Percentiles rank a stretch among this genome's conserved stretches.
phyloP scores from a whole-genome alignment of 2,888 invertebrate genomes.

The Linyphia triangularis region DNA sequence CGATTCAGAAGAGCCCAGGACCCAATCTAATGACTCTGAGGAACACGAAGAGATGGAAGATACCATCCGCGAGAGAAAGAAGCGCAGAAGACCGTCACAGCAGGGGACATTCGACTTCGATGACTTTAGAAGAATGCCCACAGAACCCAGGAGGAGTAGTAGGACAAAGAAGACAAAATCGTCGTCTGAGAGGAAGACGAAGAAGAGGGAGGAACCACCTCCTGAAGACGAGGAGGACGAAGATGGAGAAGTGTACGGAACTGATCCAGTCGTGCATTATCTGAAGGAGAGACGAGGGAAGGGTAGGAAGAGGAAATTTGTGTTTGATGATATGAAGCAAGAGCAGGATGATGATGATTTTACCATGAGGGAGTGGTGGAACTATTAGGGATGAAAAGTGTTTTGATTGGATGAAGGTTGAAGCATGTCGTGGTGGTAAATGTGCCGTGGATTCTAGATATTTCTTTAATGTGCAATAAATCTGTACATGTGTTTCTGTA shows the following conservation, averaged over 20 bases:
- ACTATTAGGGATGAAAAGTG: slow-evolving; percentile 33
- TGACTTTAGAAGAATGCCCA: slow-evolving; percentile 20
- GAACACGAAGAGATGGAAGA: slow-evolving; percentile 43
- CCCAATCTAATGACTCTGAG: neutral
- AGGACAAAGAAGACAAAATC: slow-evolving; percentile 7
- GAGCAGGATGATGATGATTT: slow-evolving; percentile 32
- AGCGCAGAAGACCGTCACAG: neutral
- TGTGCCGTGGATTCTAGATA: no score
- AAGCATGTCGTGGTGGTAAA: no score
- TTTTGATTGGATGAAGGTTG: no score
- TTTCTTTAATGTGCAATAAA: no score
- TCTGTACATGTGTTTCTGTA: no score
- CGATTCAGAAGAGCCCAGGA: neutral
- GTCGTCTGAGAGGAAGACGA: neutral
- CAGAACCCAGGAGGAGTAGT: neutral
- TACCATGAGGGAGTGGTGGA: slow-evolving; percentile 53
- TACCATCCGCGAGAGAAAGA: neutral
- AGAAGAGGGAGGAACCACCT: neutral
- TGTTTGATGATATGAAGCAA: neutral
- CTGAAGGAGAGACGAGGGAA: slow-evolving; percentile 44
- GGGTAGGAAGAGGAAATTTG: neutral
- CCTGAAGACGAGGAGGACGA: slow-evolving; percentile 19
- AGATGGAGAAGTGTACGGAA: slow-evolving; percentile 43
- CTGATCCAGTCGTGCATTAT: slow-evolving; percentile 61
- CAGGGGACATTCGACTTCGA: slow-evolving; percentile 39